Percentiles rank a stretch among this genome's conserved stretches.
phyloP scores from a whole-genome alignment of 2,797 vertebrate genomes.

The Scleropages formosus region DNA sequence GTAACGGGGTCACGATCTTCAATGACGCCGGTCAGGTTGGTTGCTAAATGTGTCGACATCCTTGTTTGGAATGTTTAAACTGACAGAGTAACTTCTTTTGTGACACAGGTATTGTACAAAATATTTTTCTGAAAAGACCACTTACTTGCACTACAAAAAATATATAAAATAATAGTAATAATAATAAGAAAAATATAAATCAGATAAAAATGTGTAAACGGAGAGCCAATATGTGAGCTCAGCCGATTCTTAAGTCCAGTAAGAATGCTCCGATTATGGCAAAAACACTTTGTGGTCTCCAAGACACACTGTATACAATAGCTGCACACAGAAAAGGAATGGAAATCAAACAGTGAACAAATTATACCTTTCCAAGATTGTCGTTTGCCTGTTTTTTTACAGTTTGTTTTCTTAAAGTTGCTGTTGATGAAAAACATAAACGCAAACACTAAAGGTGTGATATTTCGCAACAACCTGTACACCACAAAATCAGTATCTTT shows the following conservation, averaged over 20 bases:
- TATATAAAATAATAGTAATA: slow-evolving; percentile 60
- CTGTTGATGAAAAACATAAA: slow-evolving; percentile 46
- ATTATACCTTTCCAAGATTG: slow-evolving; percentile 72
- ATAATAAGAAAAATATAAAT: slow-evolving; percentile 58
- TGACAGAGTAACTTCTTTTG: slow-evolving; percentile 53
- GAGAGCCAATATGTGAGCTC: slow-evolving; percentile 48
- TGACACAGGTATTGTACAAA: slow-evolving; percentile 62
- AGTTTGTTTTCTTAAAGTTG: slow-evolving; percentile 48
- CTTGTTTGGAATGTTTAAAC: slow-evolving; percentile 65
- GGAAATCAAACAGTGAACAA: slow-evolving; percentile 58
- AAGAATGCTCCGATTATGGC: slow-evolving; percentile 59
- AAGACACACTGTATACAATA: slow-evolving; percentile 46
- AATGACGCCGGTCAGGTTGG: slow-evolving; percentile 44
- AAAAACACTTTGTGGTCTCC: slow-evolving; percentile 55
- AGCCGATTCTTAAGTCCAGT: slow-evolving; percentile 46
- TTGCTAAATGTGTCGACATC: slow-evolving; percentile 53
- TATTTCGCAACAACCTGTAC: slow-evolving; percentile 42
- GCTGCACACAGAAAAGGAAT: slow-evolving; percentile 51
- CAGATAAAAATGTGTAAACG: slow-evolving; percentile 56
- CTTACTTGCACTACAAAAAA: slow-evolving; percentile 65
- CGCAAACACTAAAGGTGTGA: slow-evolving; percentile 36
- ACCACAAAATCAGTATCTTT: slow-evolving; percentile 32
- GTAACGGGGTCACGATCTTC: slow-evolving; percentile 16
- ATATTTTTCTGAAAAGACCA: slow-evolving; percentile 58
- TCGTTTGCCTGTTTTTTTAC: slow-evolving; percentile 66